Evolutionary conservation across 1,140 invertebrate species (phyloP).

Genomic region (Leptinotarsa defecta): DNA sequence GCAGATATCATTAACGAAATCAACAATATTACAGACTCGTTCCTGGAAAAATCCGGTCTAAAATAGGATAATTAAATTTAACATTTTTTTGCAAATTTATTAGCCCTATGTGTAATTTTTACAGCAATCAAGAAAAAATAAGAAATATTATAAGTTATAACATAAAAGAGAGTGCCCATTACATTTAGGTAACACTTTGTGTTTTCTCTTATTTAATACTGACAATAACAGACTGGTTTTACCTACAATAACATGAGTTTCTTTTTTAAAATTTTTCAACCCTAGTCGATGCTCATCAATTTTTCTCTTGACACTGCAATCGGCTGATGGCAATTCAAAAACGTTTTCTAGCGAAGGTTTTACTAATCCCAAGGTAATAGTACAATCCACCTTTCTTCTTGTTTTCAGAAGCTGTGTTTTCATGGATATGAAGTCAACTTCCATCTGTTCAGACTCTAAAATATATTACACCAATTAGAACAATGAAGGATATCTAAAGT

Average conservation of each 20-base stretch:
- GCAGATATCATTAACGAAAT: conserved; percentile 33
- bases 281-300: conserved; percentile 29
- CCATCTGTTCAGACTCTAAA: conserved; percentile 31
- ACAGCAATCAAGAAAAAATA: too few species aligned
- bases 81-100: background rate
- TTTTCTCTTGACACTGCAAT: conserved; percentile 35
- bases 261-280: conserved; percentile 26
- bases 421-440: conserved; percentile 39
- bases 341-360: conserved; percentile 37
- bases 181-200: conserved; percentile 34
- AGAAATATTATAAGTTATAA: conserved; percentile 42
- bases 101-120: too few species aligned
- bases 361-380: conserved; percentile 4
- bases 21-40: conserved; percentile 20
- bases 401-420: conserved; percentile 43
- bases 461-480: too few species aligned
- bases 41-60: background rate
- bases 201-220: conserved; percentile 37
- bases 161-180: conserved; percentile 44
- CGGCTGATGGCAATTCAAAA: conserved; percentile 40
- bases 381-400: conserved; percentile 39
- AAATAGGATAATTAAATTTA: background rate
- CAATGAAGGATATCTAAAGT: too few species aligned
- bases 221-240: conserved; percentile 47
- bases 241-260: conserved; percentile 44